Base-by-base conservation (phyloP, 2,113 vertebrate genomes). In the western clawed frog (Xenopus tropicalis) region DNA sequence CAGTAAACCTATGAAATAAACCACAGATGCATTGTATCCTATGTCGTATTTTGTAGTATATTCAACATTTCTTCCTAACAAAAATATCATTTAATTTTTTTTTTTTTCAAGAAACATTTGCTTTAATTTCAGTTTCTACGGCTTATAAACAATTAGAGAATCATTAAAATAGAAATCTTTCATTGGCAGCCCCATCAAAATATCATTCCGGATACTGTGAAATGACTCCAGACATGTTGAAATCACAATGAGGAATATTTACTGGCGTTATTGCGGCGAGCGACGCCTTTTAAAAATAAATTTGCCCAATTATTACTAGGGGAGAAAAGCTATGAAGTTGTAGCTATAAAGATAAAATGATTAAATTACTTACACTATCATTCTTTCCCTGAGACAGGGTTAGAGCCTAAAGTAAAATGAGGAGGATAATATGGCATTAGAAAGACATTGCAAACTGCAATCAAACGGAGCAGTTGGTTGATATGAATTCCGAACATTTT, bases 41-140 rank as follows among this genome's bases (percentile, higher is more conserved):
- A n/a, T n/a, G n/a, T n/a, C n/a, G n/a, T n/a, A 37, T 37, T 37
- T 37, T 37, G 29, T 37, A 37, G 29, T 9, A 8, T 3, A 37
- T 7, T 37, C 29, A 37, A 37, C 29, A 5, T 37, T 48, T 48
- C 12, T 48, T 48, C 11, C 14, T 48, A 17, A 14, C 13, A 48
- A 17, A 48, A 14, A 48, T 48, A 13, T 48, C 10, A 48, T 48
- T 48, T 48, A 7, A 11, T 16, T 48, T 48, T 48, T 37, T 65
- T 64, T 65, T n/a, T 11, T 37, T n/a, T 1, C 89, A 89, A 79
- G 78, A 88, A 90, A 88, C 88, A 83, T 87, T 72, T 87, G 85
- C 80, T 87, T 89, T 90, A 88, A 91, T 90, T 91, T 91, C 90
- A 90, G 89, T 90, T 89, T 91, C 86, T 89, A 90, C 85, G 80